Evolutionary conservation across 2,888 invertebrate species (phyloP).

Genomic region (Melitaea athalia): DNA sequence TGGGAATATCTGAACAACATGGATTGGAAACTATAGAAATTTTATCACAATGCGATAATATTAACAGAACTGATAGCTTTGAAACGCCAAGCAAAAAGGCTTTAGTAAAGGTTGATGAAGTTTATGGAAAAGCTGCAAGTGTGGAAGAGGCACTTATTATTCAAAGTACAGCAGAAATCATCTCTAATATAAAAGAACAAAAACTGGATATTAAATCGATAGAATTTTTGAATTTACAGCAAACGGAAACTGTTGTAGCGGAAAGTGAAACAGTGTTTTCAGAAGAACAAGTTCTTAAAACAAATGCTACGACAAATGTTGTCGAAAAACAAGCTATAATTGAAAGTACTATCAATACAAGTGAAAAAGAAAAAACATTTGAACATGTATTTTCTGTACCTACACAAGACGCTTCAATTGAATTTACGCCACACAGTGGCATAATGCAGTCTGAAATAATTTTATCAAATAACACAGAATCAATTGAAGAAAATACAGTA

Average conservation of each 20-base stretch:
- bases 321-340: slow-evolving; percentile 81
- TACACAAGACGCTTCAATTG: slow-evolving; percentile 55
- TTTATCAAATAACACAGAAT: slow-evolving; percentile 49
- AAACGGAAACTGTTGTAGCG: slow-evolving; percentile 73
- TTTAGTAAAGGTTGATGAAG: slow-evolving; percentile 59
- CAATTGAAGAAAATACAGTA: slow-evolving; percentile 63
- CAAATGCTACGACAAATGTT: slow-evolving; percentile 73
- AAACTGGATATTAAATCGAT: slow-evolving; percentile 57
- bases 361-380: slow-evolving; percentile 81
- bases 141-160: slow-evolving; percentile 64
- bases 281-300: slow-evolving; percentile 45
- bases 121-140: slow-evolving; percentile 70
- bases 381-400: slow-evolving; percentile 48
- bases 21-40: slow-evolving; percentile 81
- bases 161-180: slow-evolving; percentile 59
- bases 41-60: slow-evolving; percentile 79
- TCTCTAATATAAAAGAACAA: slow-evolving; percentile 50
- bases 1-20: slow-evolving; percentile 70
- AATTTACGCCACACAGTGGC: slow-evolving; percentile 61
- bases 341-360: slow-evolving; percentile 78
- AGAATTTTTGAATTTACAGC: slow-evolving; percentile 67
- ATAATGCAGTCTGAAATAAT: slow-evolving; percentile 66
- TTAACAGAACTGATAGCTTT: slow-evolving; percentile 64
- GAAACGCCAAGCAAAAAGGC: slow-evolving; percentile 64
- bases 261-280: slow-evolving; percentile 76